Base-by-base conservation (phyloP, 1,140 invertebrate species). In the Cyclina sinensis region DNA sequence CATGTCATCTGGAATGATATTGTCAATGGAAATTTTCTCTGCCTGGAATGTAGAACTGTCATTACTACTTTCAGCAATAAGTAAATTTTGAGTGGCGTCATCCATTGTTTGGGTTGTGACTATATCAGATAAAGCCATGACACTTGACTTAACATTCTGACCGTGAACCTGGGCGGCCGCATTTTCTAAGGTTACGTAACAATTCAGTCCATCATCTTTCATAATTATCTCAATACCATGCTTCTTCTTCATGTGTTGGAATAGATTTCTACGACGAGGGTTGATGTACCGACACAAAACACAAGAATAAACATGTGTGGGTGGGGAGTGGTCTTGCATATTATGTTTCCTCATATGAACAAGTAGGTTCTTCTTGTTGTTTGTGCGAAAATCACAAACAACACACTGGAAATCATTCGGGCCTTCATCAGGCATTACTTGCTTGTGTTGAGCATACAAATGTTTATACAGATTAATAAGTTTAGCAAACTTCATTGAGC, bases 261-360 rank as follows among this genome's bases (percentile, higher is more conserved):
- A 95, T 0, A 95, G 91, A 65, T 94, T 95, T 70, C 94, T 86
- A 7, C 94, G 86, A 43, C 92, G 91, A 30, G 93, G 94, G 62
- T 95, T 95, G 65, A 93, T 91, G 80, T 95, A 94, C 2, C 93
- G 90, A 88, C 95, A 95, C 35, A 94, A 89, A 16, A 95, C 94
- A 90, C 94, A 95, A 1, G 94, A 94, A 70, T 95, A 95, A 48
- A 95, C 92, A 84, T 94, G 94, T 32, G 92, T 91, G n/a, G 92
- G 93, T 12, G 94, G 92, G 2, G 90, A 92, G 51, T 94, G 94
- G 78, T 94, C 93, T 24, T 91, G 92, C 37, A 92, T 81, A 65
- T 94, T 95, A 82, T 95, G 94, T 83, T 94, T 95, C 18, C 95
- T 81, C 95, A 95, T 95, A 82, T 95, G 95, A 0, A 95, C 93